A percentile compares a stretch with the other conserved stretches of the same genome.
Conservation (phyloP, 2,113 vertebrate species). For the Sebastes schlegelii region DNA sequence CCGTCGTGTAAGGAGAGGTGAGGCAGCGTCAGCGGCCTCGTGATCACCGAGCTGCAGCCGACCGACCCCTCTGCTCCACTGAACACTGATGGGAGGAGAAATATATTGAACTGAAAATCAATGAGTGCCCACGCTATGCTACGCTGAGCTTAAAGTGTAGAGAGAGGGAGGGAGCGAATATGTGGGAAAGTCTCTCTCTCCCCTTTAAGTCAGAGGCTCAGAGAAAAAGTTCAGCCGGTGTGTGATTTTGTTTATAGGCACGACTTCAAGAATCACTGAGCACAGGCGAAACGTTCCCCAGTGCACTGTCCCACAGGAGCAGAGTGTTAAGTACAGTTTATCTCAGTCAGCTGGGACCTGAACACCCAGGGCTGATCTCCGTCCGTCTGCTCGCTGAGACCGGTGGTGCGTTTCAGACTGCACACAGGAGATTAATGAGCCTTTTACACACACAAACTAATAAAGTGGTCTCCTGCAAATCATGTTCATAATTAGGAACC, state of each 20-base stretch:
- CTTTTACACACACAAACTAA: neutral
- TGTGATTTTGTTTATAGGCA: conserved; percentile 1
- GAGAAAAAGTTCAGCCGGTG: neutral
- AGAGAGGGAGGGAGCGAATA: neutral
- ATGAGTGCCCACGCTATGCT: neutral
- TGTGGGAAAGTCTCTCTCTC: neutral
- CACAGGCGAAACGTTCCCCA: neutral
- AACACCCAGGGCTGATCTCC: neutral
- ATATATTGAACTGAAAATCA: conserved; percentile 13
- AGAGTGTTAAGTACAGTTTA: conserved; percentile 22
- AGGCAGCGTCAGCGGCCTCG: neutral
- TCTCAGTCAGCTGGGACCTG: conserved; percentile 3
- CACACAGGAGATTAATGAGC: conserved; percentile 17
- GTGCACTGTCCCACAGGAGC: conserved; percentile 4
- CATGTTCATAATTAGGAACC: too few species aligned
- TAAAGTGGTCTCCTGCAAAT: neutral
- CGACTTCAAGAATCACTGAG: neutral
- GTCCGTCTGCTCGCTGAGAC: neutral
- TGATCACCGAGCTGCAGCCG: neutral
- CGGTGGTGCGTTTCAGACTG: neutral
- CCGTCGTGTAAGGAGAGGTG: neutral
- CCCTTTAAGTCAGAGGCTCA: neutral
- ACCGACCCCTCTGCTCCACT: neutral
- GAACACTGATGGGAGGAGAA: neutral
- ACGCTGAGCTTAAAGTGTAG: neutral